A percentile compares a stretch with the other conserved stretches of the same genome.
These are phyloP conservation scores for Laodelphax striatellus DNA, from an alignment of 1,140 invertebrate species.

Conservation along the genomic window DNA sequence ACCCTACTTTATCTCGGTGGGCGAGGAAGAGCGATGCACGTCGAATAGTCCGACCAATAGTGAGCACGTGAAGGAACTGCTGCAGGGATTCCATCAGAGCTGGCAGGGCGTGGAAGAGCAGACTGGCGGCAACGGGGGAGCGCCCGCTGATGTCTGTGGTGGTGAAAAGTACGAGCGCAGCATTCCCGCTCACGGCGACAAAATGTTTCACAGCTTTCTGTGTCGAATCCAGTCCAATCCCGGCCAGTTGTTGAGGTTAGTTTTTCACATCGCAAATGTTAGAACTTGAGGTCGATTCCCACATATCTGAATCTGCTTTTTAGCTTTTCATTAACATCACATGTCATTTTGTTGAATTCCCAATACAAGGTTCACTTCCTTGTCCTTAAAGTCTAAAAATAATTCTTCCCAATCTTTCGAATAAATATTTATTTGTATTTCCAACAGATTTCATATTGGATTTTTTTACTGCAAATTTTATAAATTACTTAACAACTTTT, in stretches of 20 bases:
- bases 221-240: slow-evolving; percentile 60
- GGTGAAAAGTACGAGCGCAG: slow-evolving; percentile 65
- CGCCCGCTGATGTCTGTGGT: slow-evolving; percentile 24
- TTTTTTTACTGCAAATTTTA: too few relatives aligned
- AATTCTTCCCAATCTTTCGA: too few relatives aligned
- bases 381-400: too few relatives aligned
- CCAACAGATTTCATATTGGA: too few relatives aligned
- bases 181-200: slow-evolving; percentile 63
- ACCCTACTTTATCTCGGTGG: slow-evolving; percentile 46
- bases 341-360: too few relatives aligned
- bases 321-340: too few relatives aligned
- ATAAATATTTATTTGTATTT: too few relatives aligned
- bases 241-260: slow-evolving; percentile 65
- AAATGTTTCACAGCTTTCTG: slow-evolving; percentile 66
- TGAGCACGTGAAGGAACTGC: slow-evolving; percentile 48
- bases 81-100: slow-evolving; percentile 47
- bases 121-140: background rate
- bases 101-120: slow-evolving; percentile 13
- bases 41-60: slow-evolving; percentile 14
- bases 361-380: too few relatives aligned
- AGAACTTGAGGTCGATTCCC: too few relatives aligned
- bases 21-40: slow-evolving; percentile 36
- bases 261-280: background rate
- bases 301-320: too few relatives aligned
- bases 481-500: too few relatives aligned